Evolutionary conservation across 2,888 invertebrate species (phyloP), one percentile per base, ranked within the genome.

Genomic region (Drosophila hamatofila): DNA sequence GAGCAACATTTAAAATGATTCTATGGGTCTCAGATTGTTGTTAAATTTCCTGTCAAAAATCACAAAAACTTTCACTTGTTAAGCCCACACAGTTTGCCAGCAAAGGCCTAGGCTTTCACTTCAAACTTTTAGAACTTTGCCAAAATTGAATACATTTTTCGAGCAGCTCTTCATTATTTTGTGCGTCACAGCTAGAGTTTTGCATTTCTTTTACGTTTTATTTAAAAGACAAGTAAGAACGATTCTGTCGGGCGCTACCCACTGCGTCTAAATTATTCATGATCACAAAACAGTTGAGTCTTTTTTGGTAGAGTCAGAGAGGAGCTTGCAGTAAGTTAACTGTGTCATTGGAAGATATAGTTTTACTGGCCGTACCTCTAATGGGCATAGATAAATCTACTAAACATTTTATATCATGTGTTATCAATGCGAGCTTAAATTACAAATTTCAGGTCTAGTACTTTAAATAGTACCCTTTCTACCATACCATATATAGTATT

Each of bases 121-220:
- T 49, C 18, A 27, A 49, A 49, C 48, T 49, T 49, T 49, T 18
- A 7, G 12, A 48, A n/a, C 48, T 48, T 48, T 48, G 48, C n/a
- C 48, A 27, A 48, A 48, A 48, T 27, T 48, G 48, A 48, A 48
- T 49, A 49, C 27, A 49, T 30, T 30, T 30, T 49, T 30, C 27
- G 30, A 49, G 48, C 48, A 49, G 48, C 48, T 49, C 48, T 49
- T 49, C 27, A 49, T 49, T 49, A 48, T 48, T n/a, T 25, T 3
- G 16, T 46, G 46, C 11, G 46, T 0, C 9, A 6, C 27, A 27
- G 11, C 2, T 25, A n/a, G 25, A 48, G 5, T 27, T 48, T 27
- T 3, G 16, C 8, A 44, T 44, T 16, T 8, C 14, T 7, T n/a
- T 23, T 23, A 14, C 16, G 5, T 0, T n/a, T 25, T 25, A 6